A percentile compares a stretch with the other conserved stretches of the same genome.
phyloP scores from a whole-genome alignment of 2,113 vertebrate genomes.

The Strix uralensis region DNA sequence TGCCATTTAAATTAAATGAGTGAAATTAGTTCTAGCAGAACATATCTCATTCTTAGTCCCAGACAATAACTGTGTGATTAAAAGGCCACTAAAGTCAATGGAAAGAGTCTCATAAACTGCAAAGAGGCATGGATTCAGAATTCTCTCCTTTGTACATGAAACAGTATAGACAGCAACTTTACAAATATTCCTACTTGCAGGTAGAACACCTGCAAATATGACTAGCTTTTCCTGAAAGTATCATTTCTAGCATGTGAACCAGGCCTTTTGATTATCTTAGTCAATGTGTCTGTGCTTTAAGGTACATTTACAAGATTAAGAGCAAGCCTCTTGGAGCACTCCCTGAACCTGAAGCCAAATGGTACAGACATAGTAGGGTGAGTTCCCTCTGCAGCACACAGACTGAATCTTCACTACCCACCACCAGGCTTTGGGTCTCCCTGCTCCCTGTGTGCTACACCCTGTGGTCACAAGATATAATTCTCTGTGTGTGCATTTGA shows the following conservation, averaged over 20 bases:
- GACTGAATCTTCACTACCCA: background rate
- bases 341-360: background rate
- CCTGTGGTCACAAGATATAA: background rate
- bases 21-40: background rate
- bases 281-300: background rate
- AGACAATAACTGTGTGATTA: background rate
- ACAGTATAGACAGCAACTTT: background rate
- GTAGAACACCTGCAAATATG: background rate
- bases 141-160: background rate
- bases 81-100: background rate
- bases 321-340: background rate
- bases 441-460: background rate
- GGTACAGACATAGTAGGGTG: rapidly evolving
- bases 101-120: background rate
- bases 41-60: background rate
- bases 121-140: background rate
- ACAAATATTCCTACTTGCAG: background rate
- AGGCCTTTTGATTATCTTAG: background rate
- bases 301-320: background rate
- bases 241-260: background rate
- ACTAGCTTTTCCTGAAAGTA: background rate
- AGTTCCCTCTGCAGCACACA: background rate
- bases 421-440: background rate
- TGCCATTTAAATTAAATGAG: background rate
- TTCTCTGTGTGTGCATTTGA: background rate